Evolutionary conservation across 2,888 invertebrate genomes (phyloP), one percentile per base, ranked within the genome.

Genomic region (Diogma glabrata): DNA sequence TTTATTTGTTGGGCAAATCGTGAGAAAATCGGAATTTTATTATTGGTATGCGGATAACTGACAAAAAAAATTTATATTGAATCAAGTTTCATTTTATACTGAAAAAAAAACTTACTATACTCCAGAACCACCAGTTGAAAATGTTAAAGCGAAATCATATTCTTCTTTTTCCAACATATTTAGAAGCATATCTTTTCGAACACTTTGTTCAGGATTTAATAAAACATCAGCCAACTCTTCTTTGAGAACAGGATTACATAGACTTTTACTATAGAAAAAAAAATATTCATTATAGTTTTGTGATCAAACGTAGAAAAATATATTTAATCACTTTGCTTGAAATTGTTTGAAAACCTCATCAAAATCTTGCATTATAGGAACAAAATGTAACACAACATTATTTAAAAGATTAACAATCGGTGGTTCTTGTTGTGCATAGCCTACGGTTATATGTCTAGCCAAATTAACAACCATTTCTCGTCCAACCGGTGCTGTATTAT

Each of bases 391-490:
- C 4, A 89, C 85, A 1, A 83, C 74, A 56, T 80, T 81, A 48
- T 83, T 72, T 5, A 94, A 64, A 12, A 94, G 67, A 17, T 70
- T 68, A 36, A 73, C 64, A 55, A 87, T 79, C 1, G 74, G 65
- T 0, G 82, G 80, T 60, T 91, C 82, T 22, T 79, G 79, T 50
- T 81, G 73, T 43, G 74, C 70, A 63, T 84, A 79, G 0, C 87
- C 91, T 50, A 76, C 79, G 20, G 84, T 67, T 17, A 94, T 69
- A 70, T 94, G 93, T 0, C 88, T 77, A 0, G 87, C 86, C 58
- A 95, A 75, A 67, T 92, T 83, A 1, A 92, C 62, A 1, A 85
- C 70, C 53, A 95, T 73, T 68, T 95, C 94, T 50, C 92, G 79
- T 0, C 92, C 91, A 14, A 87, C 71, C 0, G 89, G 87, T 62